Evolutionary conservation across 2,113 vertebrate genomes (phyloP), one percentile per base, ranked within the genome.

Genomic region (Charadrius vociferus): DNA sequence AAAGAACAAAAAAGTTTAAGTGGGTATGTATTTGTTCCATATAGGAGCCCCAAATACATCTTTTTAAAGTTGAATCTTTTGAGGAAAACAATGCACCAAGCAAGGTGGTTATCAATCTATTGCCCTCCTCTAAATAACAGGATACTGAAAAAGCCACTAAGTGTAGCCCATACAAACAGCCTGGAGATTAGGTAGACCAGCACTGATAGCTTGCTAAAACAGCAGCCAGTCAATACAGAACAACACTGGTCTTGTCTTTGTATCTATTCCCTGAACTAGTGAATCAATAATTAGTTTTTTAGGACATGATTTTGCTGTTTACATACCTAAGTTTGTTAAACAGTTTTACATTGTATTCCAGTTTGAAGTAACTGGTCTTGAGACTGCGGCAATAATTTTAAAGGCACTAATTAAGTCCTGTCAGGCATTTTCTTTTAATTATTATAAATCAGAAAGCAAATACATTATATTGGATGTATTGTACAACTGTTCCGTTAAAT

Each of bases 61-160:
- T 78, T 89, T 65, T 30, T 49, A 24, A 67, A 81, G 45, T 75
- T 15, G 61, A 68, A 24, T 23, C 12, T 81, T 86, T 43, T 47
- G 50, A 78, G 73, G 63, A 73, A 77, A 65, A 27, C 30, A 62
- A 29, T 50, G 47, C n/a, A 71, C 32, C 32, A 56, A 39, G 41
- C 10, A 43, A 84, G 59, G 12, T 0, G 0, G 6, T 5, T 77
- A 29, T 70, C 61, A 27, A 5, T 62, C 32, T 72, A 0, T 65
- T 73, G 29, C 26, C 17, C 7, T 80, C 11, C 36, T 85, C 10
- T 88, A 61, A 32, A 30, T 58, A 68, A n/a, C 10, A 26, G 45
- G 30, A 24, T 41, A n/a, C 74, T 45, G 63, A 63, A 70, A 59
- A 53, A 43, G 10, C 37, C 50, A 26, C 1, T 27, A 81, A 72